Conservation (phyloP, 64 coral and sea anemone genomes). For the Hydrozoanthus tunicans region DNA sequence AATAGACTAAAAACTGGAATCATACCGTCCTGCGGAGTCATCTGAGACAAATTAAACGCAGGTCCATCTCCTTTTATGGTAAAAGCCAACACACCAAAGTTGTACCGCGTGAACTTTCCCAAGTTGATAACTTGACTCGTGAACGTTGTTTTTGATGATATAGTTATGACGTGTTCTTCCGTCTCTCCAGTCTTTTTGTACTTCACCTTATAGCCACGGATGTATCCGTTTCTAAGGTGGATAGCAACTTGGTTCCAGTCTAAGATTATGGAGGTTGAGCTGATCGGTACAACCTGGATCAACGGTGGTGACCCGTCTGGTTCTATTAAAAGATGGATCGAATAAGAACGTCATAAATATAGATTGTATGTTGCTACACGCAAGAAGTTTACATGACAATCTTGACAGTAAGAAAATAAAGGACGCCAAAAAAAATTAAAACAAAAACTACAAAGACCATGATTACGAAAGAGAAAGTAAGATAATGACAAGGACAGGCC, state of each 20-base stretch:
- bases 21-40: constrained; percentile 20
- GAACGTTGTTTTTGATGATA: background rate
- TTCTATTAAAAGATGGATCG: background rate
- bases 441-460: no score
- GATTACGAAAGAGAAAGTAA: no score
- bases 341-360: background rate
- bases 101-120: constrained; percentile 53
- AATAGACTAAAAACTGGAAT: background rate
- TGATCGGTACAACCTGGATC: background rate
- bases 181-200: constrained; percentile 43
- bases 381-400: no score
- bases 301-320: constrained; percentile 37
- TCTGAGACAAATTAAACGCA: background rate
- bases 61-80: constrained; percentile 71
- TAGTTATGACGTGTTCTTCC: background rate
- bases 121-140: background rate
- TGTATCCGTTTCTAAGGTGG: constrained; percentile 39
- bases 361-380: no score
- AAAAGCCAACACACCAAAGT: constrained; percentile 49
- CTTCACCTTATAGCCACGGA: constrained; percentile 57
- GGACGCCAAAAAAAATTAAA: no score
- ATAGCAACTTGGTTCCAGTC: constrained; percentile 51
- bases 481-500: no score
- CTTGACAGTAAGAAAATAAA: no score
- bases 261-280: constrained; percentile 18